phyloP scores from a whole-genome alignment of 2,888 invertebrate species.

The Drosophila hawaiiensis region DNA sequence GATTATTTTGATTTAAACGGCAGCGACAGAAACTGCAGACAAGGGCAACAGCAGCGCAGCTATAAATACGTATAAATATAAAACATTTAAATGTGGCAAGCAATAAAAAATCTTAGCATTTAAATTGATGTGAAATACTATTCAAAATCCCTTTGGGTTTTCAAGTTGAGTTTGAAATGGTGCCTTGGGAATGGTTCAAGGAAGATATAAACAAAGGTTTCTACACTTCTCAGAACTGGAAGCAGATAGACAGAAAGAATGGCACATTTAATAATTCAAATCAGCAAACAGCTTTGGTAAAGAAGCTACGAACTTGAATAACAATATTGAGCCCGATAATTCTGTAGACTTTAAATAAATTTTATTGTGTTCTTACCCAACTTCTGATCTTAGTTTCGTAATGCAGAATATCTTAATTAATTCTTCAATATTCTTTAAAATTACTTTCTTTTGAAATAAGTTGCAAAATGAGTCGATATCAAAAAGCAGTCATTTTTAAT shows the following conservation, averaged over 20 bases:
- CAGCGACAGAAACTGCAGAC: constrained; percentile 64
- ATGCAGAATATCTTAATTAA: not conserved
- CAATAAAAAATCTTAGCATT: constrained; percentile 32
- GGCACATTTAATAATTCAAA: not conserved
- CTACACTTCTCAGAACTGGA: not conserved
- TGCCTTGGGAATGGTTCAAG: not conserved
- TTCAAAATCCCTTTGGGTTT: constrained; percentile 1
- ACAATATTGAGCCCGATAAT: not conserved
- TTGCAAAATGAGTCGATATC: too few relatives aligned
- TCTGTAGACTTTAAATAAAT: not conserved
- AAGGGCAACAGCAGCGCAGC: constrained; percentile 54
- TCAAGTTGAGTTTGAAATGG: constrained; percentile 1
- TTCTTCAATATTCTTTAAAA: not conserved
- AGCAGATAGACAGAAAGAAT: not conserved
- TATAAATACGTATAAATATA: constrained; percentile 34
- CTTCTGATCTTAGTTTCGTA: not conserved
- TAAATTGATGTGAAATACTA: constrained; percentile 24
- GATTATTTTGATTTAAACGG: constrained; percentile 67
- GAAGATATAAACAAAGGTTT: constrained; percentile 15
- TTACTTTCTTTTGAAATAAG: too few relatives aligned
- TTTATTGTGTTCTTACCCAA: not conserved
- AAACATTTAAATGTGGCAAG: constrained; percentile 44
- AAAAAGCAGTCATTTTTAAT: not conserved
- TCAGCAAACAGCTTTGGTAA: not conserved
- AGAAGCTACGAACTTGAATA: not conserved